These are phyloP conservation scores for Florisuga fusca DNA, from an alignment of 2,797 vertebrate species.

Conservation along the genomic window DNA sequence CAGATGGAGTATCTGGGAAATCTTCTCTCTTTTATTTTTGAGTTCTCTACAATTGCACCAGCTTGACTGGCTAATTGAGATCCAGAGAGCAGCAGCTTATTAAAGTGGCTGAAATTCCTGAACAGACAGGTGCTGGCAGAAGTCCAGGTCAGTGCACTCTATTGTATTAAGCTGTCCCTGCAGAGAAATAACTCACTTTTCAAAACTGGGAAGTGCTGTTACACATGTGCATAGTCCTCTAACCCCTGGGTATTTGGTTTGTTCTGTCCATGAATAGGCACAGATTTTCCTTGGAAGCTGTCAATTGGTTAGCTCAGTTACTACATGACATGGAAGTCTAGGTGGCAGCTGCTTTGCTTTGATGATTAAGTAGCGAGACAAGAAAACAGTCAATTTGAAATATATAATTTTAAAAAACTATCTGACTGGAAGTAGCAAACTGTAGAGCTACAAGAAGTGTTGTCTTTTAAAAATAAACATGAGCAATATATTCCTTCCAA, in stretches of 20 bases:
- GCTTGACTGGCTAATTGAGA: slow-evolving; percentile 64
- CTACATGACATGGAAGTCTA: not conserved
- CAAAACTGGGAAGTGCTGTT: not conserved
- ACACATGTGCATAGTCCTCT: not conserved
- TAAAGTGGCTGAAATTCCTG: slow-evolving; percentile 65
- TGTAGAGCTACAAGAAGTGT: not conserved
- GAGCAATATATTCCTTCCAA: not conserved
- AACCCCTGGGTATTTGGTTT: not conserved
- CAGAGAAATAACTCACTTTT: slow-evolving; percentile 38
- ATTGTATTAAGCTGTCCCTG: slow-evolving; percentile 53
- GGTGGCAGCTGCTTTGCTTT: not conserved
- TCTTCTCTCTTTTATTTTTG: slow-evolving; percentile 29
- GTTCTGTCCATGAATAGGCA: not conserved
- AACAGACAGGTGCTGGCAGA: slow-evolving; percentile 58
- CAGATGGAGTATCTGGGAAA: slow-evolving; percentile 55
- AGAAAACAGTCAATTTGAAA: not conserved
- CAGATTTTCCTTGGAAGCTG: not conserved
- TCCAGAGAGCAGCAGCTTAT: slow-evolving; percentile 43
- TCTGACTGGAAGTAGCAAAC: not conserved
- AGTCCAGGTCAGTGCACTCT: slow-evolving; percentile 34
- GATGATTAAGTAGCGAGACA: not conserved
- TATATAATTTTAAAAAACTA: not conserved
- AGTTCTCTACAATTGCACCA: slow-evolving; percentile 34
- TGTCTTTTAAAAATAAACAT: not conserved
- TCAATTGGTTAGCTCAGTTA: not conserved